phyloP scores from a whole-genome alignment of 2,113 vertebrate species.

The Microcebus ravelobensis region DNA sequence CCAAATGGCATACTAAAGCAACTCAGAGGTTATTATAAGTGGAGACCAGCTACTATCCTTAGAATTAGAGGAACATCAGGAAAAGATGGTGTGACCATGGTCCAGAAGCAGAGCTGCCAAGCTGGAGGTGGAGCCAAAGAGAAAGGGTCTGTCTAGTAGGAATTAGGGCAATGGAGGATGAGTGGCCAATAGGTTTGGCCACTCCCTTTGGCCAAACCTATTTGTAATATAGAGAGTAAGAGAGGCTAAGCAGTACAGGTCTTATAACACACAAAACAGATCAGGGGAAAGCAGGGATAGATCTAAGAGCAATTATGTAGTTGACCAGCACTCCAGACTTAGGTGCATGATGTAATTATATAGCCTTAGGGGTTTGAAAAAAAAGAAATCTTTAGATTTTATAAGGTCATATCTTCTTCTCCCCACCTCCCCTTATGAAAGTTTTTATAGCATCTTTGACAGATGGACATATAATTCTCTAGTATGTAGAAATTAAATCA shows the following conservation, averaged over 20 bases:
- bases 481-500: neutral
- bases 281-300: neutral
- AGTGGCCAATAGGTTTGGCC: too few relatives aligned
- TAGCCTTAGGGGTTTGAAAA: neutral
- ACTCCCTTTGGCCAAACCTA: neutral
- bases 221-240: neutral
- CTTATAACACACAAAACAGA: neutral
- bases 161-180: neutral
- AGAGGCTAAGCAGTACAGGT: neutral
- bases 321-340: neutral
- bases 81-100: neutral
- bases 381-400: neutral
- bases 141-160: neutral
- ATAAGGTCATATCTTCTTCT: neutral
- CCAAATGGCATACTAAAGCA: neutral
- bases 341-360: neutral
- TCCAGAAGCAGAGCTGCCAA: neutral
- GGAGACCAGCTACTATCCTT: neutral
- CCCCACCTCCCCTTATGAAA: neutral
- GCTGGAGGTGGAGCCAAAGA: neutral
- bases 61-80: neutral
- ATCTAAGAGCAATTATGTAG: neutral
- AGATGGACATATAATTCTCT: neutral
- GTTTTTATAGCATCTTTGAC: neutral
- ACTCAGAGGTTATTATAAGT: neutral